Conservation (phyloP, 2,888 invertebrate species). For the Fragum whitleyi region DNA sequence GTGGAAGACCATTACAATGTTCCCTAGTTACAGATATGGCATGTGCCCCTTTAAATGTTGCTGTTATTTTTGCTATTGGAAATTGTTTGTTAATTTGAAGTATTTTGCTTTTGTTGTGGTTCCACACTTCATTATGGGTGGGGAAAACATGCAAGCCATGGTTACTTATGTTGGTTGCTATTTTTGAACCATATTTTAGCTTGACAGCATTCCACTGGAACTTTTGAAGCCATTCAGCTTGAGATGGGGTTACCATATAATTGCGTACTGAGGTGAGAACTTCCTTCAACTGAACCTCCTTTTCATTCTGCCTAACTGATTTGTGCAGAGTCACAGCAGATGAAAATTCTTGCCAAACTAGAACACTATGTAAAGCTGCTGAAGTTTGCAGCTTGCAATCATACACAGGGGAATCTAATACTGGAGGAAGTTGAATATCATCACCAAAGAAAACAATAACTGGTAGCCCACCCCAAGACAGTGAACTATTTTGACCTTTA, state of each 20-base stretch:
- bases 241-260: conserved; percentile 23
- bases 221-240: conserved; percentile 56
- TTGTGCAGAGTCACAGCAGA: conserved; percentile 32
- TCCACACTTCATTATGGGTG: conserved; percentile 50
- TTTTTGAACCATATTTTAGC: conserved; percentile 8
- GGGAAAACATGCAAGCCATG: conserved; percentile 56
- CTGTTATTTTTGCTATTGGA: conserved; percentile 53
- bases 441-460: conserved; percentile 68
- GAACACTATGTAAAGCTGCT: conserved; percentile 50
- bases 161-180: neutral
- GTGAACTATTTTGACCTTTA: neutral
- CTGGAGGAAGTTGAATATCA: conserved; percentile 66
- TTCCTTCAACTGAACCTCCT: conserved; percentile 32
- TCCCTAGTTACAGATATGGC: conserved; percentile 37
- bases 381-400: conserved; percentile 17
- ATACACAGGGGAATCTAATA: conserved; percentile 60
- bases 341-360: conserved; percentile 53
- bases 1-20: conserved; percentile 17
- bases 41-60: conserved; percentile 30
- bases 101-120: conserved; percentile 44
- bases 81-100: conserved; percentile 6
- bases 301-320: conserved; percentile 42
- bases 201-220: conserved; percentile 51
- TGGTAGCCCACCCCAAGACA: conserved; percentile 62
- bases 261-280: conserved; percentile 42